A percentile compares a stretch with the other conserved stretches of the same genome.
These are phyloP conservation scores for Akabosia matsudoensis DNA, from an alignment of 1,140 invertebrate species.

Conservation along the genomic window DNA sequence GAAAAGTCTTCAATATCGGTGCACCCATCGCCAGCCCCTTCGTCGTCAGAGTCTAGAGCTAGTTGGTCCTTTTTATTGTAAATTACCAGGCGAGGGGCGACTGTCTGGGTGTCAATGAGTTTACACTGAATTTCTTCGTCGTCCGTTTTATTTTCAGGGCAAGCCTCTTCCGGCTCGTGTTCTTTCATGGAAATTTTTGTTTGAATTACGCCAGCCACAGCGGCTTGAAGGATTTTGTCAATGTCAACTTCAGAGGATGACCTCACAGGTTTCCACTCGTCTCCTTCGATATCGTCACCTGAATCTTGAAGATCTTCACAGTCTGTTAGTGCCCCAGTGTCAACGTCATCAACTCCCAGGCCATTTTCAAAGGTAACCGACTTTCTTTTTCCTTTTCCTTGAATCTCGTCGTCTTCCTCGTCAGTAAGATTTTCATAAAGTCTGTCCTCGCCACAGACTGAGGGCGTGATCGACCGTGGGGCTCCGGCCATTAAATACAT, in stretches of 20 bases:
- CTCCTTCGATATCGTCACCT: conserved; percentile 34
- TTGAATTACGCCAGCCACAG: neutral
- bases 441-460: conserved; percentile 21
- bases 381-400: neutral
- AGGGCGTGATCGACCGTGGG: conserved; percentile 30
- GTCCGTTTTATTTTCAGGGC: conserved; percentile 1
- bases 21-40: conserved; percentile 15
- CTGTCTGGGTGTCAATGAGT: neutral
- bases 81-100: conserved; percentile 29
- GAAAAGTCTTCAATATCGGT: conserved; percentile 36
- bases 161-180: neutral
- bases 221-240: conserved; percentile 31
- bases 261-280: conserved; percentile 48
- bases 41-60: conserved; percentile 26
- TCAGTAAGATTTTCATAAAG: conserved; percentile 34
- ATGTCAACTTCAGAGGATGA: conserved; percentile 23
- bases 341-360: conserved; percentile 11
- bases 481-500: neutral
- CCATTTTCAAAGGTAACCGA: neutral
- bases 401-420: conserved; percentile 28
- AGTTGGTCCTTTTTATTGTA: conserved; percentile 27
- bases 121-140: conserved; percentile 22
- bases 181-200: conserved; percentile 29
- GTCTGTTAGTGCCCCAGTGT: conserved; percentile 24
- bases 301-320: conserved; percentile 37